phyloP scores from a whole-genome alignment of 2,888 invertebrate genomes.

The Dexiosoma caninum region DNA sequence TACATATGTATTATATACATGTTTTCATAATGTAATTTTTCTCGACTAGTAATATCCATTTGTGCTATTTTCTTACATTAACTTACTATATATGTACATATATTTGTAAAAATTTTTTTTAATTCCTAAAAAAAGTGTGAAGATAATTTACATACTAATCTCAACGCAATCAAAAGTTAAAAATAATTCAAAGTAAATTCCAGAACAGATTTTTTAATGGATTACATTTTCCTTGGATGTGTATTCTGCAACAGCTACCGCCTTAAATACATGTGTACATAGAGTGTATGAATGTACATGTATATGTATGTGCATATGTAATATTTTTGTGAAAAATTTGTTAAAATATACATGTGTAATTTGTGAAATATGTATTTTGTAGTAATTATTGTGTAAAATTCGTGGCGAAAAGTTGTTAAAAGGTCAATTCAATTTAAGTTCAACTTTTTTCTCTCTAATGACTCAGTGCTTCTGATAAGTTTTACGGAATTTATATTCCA shows the following conservation, averaged over 20 bases:
- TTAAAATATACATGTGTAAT: background rate
- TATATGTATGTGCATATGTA: background rate
- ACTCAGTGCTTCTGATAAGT: background rate
- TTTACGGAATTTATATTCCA: background rate
- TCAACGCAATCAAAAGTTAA: constrained; percentile 66
- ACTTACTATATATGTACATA: too few species aligned
- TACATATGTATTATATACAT: constrained; percentile 31
- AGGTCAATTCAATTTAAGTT: constrained; percentile 47
- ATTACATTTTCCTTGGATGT: constrained; percentile 57
- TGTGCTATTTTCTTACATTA: constrained; percentile 20
- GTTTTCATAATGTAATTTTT: constrained; percentile 34
- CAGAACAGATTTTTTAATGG: constrained; percentile 69
- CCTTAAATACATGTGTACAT: too few species aligned
- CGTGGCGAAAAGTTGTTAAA: constrained; percentile 5
- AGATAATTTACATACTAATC: constrained; percentile 71
- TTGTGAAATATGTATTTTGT: too few species aligned
- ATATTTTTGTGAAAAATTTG: constrained; percentile 30
- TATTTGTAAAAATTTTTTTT: too few species aligned
- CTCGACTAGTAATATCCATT: constrained; percentile 29
- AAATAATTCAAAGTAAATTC: constrained; percentile 72
- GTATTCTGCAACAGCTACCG: constrained; percentile 64
- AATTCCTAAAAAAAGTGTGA: constrained; percentile 30
- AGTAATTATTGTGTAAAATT: background rate
- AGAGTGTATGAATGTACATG: too few species aligned
- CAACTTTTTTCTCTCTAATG: constrained; percentile 14